A percentile compares a stretch with the other conserved stretches of the same genome.
These are phyloP conservation scores for Smithornis capensis DNA, from an alignment of 2,113 vertebrate species.

Conservation along the genomic window DNA sequence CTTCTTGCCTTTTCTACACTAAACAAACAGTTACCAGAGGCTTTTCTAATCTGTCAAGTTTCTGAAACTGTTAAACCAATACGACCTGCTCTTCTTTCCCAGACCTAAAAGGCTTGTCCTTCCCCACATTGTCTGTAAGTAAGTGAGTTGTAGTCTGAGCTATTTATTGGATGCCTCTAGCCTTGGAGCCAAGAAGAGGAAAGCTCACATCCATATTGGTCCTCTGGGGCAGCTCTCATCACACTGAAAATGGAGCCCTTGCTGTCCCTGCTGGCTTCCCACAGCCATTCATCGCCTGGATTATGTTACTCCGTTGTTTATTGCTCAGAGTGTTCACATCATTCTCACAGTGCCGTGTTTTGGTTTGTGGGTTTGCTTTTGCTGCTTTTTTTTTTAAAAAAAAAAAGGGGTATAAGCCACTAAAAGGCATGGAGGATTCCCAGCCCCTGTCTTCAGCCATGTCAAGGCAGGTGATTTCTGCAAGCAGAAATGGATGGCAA, in stretches of 20 bases:
- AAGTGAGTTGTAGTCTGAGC: constrained; percentile 22
- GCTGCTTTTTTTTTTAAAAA: not conserved
- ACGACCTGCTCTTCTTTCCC: not conserved
- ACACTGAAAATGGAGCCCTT: not conserved
- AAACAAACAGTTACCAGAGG: not conserved
- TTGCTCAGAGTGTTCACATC: constrained; percentile 33
- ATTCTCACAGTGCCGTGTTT: not conserved
- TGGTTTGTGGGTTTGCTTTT: not conserved
- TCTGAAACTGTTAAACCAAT: not conserved
- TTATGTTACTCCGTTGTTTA: constrained; percentile 8
- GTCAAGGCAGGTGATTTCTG: not conserved
- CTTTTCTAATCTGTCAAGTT: not conserved
- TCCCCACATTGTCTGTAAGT: not conserved
- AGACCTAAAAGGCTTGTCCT: not conserved
- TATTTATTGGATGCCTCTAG: constrained; percentile 48
- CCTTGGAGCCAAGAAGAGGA: constrained; percentile 30
- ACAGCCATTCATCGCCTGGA: not conserved
- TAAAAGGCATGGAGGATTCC: not conserved
- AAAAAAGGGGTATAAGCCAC: not conserved
- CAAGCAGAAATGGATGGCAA: not conserved
- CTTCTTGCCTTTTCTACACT: not conserved
- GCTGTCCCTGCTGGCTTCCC: not conserved
- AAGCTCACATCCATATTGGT: not conserved
- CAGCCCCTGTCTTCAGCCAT: not conserved
- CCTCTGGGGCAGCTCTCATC: constrained; percentile 51